Conservation (phyloP, 2,888 invertebrate genomes). For the Exephanes ischioxanthus region DNA sequence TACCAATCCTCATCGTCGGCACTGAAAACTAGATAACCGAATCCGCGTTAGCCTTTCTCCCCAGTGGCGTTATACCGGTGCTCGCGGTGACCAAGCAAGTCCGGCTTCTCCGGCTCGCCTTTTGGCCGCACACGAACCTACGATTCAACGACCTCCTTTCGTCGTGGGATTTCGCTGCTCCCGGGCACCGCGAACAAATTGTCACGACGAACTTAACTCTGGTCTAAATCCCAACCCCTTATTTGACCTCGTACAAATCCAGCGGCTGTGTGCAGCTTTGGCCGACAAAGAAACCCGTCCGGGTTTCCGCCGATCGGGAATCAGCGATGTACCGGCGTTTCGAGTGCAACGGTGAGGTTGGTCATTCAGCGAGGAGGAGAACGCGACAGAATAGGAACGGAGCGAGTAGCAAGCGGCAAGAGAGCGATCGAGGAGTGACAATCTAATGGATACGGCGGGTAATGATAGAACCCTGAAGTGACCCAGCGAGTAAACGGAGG, state of each 20-base stretch:
- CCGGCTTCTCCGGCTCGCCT: slow-evolving; percentile 34
- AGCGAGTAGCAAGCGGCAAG: slow-evolving; percentile 5
- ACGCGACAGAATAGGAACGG: not conserved
- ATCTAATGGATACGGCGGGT: slow-evolving; percentile 56
- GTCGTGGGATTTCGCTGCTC: slow-evolving; percentile 59
- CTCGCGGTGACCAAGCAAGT: slow-evolving; percentile 58
- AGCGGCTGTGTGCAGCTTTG: not conserved
- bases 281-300: not conserved
- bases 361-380: slow-evolving; percentile 1
- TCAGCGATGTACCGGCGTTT: slow-evolving; percentile 4
- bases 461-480: slow-evolving; percentile 26
- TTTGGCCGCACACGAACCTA: slow-evolving; percentile 50
- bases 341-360: not conserved
- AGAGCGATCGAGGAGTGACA: slow-evolving; percentile 55
- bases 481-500: slow-evolving; percentile 8
- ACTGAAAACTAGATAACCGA: slow-evolving; percentile 53
- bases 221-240: slow-evolving; percentile 58
- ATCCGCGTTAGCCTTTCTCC: slow-evolving; percentile 40
- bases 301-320: not conserved
- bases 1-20: slow-evolving; percentile 43
- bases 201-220: slow-evolving; percentile 60
- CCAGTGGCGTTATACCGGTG: slow-evolving; percentile 14
- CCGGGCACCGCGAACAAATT: slow-evolving; percentile 63
- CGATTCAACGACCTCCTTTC: slow-evolving; percentile 2
- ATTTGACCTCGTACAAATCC: slow-evolving; percentile 59